Base-by-base conservation (phyloP, 2,797 vertebrate genomes). In the Amphiprion clarkii region DNA sequence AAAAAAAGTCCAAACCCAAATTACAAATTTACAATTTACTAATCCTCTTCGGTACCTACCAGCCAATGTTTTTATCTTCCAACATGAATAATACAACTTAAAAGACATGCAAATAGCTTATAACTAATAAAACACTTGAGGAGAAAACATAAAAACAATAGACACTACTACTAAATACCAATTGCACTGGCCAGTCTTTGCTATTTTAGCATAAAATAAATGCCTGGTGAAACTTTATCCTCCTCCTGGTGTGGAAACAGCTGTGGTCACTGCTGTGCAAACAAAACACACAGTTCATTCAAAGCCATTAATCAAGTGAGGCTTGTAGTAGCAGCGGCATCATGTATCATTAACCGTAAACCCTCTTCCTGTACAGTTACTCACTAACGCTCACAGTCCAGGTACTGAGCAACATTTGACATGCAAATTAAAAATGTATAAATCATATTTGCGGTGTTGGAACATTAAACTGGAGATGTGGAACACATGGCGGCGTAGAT, bases 191-290 rank as follows among this genome's bases (percentile, higher is more conserved):
- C 19, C 19, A 3, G 19, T 14, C 16, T 48, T 59, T 48, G 36
- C 23, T 39, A 27, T 16, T 57, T 57, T 4, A 54, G 52, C 49
- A 44, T 46, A 7, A 5, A 49, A 51, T 27, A 62, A 13, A 8
- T 29, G 48, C 10, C 3, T 3, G 7, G 49, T 62, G 46, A 77
- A 77, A 57, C 49, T 42, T 66, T 49, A 71, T 74, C 67, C 70
- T 79, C 42, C 31, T 7, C 19, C 3, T 11, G 49, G 74, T 64
- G 69, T 71, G 48, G 52, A 78, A 78, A 83, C 86, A 87, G 85
- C 87, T 87, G 86, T 78, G 65, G 59, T 76, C 70, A 74, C 78
- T 70, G 76, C 77, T 79, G 79, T 71, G 76, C 81, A 87, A 91
- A 92, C 75, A 86, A 72, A 87, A 76, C 71, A 68, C 36, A 5